Base-by-base conservation (phyloP, 2,113 vertebrate species). In the Ciconia boyciana region DNA sequence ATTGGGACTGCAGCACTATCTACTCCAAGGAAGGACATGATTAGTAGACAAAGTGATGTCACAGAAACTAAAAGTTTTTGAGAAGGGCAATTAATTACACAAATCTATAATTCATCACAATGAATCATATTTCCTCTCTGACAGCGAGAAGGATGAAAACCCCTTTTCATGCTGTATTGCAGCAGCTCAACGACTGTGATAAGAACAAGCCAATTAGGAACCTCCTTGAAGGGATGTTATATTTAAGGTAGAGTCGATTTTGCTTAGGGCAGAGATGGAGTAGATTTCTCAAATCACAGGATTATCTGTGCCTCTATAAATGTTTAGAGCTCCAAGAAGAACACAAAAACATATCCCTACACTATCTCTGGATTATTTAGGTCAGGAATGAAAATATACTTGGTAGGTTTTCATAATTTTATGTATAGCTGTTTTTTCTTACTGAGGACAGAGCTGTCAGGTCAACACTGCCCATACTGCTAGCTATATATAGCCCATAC, bases 141-240 rank as follows among this genome's bases (percentile, higher is more conserved):
- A 90, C 82, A 77, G 68, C 1, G 3, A 77, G 10, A 65, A 79
- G 39, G n/a, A 16, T 8, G 51, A 83, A n/a, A 29, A 17, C 9
- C 28, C 14, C n/a, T 84, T 75, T 57, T 90, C 79, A 28, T 65
- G 48, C 69, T 82, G 60, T 65, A 20, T 36, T 68, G 68, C 52
- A 86, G 62, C 60, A 90, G 64, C 54, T 70, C 71, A 78, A 32
- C 4, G 36, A 13, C 76, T 78, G 39, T 66, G 68, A 86, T 83
- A 86, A 93, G 80, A 90, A 70, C 58, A 87, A 82, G 48, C 43
- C 78, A 88, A 88, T 93, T 90, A 94, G 90, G 62, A 86, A 65
- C 49, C 70, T 64, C 51, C 29, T 94, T 31, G 51, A 68, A 83
- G 55, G 51, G 39, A 54, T 74, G 20, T 54, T 84, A 10, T n/a